Base-by-base conservation (phyloP, 2,888 invertebrate species). In the Stomorhina lunata region DNA sequence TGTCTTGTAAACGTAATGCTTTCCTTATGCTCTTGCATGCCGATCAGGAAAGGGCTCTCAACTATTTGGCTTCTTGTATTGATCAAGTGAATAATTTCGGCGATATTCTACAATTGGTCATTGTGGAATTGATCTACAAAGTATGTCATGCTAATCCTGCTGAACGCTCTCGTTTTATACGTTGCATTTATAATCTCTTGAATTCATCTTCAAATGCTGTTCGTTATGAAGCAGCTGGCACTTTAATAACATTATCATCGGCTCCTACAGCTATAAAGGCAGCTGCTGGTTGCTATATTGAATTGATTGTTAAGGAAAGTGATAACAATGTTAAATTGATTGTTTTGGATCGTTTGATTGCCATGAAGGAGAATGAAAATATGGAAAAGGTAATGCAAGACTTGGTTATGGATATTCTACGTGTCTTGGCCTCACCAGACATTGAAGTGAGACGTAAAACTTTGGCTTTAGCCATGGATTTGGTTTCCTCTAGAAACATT, bases 281-380 rank as follows among this genome's bases (percentile, higher is more conserved):
- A 32, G 99, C 99, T 0, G 99, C 99, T 2, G 96, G 96, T 43
- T 98, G 99, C 91, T 99, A 99, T 92, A 99, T 99, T 88, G 99
- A 99, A 89, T 92, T 99, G 86, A 98, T 99, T 82, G 96, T 99
- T n/a, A 99, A 99, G 91, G 99, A 99, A 91, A 98, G 98, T 91
- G 99, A 99, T 92, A 99, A 99, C 92, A 99, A 99, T 92, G 99
- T 99, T 15, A 99, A 99, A 92, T 93, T 99, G 77, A 99, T 99
- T 86, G 99, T 99, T 7, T 92, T 99, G 87, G 99, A 98, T 88
- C 94, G 99, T 20, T 92, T 99, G 84, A 95, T 97, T 85, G 96
- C 96, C 1, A 93, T 99, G 90, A 95, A 95, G 84, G 97, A 96
- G 83, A 94, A 95, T 87, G 95, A 96, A 20, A 93, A 94, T 65